Evolutionary conservation across 2,113 vertebrate species (phyloP), one percentile per base, ranked within the genome.

Genomic region (Semicossyphus pulcher): DNA sequence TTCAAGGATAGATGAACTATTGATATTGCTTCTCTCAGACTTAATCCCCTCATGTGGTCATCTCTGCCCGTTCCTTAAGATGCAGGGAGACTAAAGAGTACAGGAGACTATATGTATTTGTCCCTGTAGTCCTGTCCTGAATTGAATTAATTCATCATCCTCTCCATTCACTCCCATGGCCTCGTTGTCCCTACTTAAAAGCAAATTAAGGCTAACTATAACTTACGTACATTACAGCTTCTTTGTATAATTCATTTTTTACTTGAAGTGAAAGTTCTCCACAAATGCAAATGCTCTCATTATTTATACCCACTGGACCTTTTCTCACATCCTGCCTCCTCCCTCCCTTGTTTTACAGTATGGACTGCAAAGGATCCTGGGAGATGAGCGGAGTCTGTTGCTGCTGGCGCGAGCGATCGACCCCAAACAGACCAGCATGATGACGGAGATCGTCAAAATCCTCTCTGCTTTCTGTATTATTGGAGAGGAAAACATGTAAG

Each of bases 361-460:
- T 72, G 97, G 97, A 58, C 87, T 99, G 80, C 95, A 99, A 94
- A 96, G 96, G 85, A 98, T 99, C 87, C 72, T 99, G 56, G 96
- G 95, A 76, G 97, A 99, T 68, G 97, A 98, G 79, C 94, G 96
- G 67, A 95, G 97, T 77, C 94, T 99, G 23, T 84, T 97, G 59
- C 84, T 99, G 26, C 71, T 99, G 82, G 95, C 97, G 23, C 93
- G 96, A 89, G 96, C 97, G 1, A 93, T 99, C 75, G 98, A 99
- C 89, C 97, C 97, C 62, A 99, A 95, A 84, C 98, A 99, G 56
- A 93, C 96, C 20, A 94, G 87, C 83, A 98, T 98, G 96, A 99
- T 99, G 98, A 99, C 96, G 0, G 98, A 99, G 93, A 98, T 94
- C 14, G 95, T 99, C 73, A 99, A 99, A 93, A 95, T 99, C 54